phyloP scores from a whole-genome alignment of 1,140 invertebrate species.

The Sitobion miscanthi region DNA sequence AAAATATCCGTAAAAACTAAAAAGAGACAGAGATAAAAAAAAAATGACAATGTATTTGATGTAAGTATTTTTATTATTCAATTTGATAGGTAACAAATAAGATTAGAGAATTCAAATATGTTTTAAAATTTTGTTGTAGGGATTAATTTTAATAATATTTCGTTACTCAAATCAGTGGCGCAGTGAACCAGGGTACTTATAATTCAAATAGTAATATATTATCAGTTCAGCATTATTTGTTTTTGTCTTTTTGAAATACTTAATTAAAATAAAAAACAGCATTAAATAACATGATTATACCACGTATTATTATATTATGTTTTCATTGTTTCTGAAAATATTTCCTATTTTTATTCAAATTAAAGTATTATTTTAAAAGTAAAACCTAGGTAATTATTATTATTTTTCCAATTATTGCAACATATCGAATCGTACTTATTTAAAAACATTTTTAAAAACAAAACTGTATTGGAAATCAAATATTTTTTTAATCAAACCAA shows the following conservation, averaged over 20 bases:
- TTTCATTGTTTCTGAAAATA: neutral
- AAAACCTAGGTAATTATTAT: neutral
- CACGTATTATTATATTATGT: neutral
- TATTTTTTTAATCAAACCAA: neutral
- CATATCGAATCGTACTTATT: neutral
- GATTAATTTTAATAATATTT: conserved; percentile 4
- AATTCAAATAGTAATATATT: neutral
- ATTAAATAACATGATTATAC: neutral
- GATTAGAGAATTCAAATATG: neutral
- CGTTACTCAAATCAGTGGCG: neutral
- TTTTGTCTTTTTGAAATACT: neutral
- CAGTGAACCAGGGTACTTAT: neutral
- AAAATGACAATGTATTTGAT: neutral
- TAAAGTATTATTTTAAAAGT: neutral
- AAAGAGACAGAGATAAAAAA: neutral
- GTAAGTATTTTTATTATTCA: neutral
- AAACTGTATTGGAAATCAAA: neutral
- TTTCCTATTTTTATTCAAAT: neutral
- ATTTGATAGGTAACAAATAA: neutral
- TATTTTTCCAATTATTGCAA: too few relatives aligned
- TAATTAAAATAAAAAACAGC: neutral
- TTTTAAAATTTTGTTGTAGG: neutral
- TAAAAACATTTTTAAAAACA: neutral
- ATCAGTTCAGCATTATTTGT: neutral
- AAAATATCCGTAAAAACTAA: neutral